phyloP scores from a whole-genome alignment of 2,113 vertebrate species.

The Myiozetetes cayanensis region DNA sequence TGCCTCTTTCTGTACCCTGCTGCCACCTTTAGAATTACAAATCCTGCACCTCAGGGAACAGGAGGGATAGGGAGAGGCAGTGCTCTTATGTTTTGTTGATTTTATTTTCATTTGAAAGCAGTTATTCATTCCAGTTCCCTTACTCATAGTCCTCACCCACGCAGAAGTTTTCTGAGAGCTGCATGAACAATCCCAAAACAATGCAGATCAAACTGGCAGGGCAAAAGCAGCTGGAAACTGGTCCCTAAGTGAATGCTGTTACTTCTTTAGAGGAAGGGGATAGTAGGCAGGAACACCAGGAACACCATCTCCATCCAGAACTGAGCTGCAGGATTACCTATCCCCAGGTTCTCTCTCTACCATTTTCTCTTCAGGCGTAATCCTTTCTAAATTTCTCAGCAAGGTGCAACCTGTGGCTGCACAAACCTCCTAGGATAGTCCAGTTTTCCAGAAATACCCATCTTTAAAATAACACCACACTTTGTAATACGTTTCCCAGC shows the following conservation, averaged over 20 bases:
- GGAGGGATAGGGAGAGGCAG: neutral
- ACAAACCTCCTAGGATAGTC: neutral
- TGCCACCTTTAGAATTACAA: neutral
- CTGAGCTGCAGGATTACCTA: neutral
- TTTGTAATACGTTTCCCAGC: neutral
- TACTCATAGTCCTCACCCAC: constrained; percentile 11
- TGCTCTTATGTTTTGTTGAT: neutral
- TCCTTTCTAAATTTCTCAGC: neutral
- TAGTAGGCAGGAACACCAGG: neutral
- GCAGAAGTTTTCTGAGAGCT: neutral
- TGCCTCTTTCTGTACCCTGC: neutral
- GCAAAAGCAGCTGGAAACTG: neutral
- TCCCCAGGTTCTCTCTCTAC: neutral
- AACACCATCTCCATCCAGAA: rapidly evolving
- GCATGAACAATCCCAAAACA: neutral
- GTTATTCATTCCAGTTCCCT: constrained; percentile 17
- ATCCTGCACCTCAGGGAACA: neutral
- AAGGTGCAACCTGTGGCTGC: neutral
- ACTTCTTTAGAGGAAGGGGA: neutral
- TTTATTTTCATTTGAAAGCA: constrained; percentile 6
- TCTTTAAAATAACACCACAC: neutral
- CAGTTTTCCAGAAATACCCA: neutral
- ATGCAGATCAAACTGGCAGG: neutral
- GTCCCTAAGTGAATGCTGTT: neutral
- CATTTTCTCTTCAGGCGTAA: neutral